phyloP scores from a whole-genome alignment of 2,797 vertebrate genomes.

The Nannoperca australis region DNA sequence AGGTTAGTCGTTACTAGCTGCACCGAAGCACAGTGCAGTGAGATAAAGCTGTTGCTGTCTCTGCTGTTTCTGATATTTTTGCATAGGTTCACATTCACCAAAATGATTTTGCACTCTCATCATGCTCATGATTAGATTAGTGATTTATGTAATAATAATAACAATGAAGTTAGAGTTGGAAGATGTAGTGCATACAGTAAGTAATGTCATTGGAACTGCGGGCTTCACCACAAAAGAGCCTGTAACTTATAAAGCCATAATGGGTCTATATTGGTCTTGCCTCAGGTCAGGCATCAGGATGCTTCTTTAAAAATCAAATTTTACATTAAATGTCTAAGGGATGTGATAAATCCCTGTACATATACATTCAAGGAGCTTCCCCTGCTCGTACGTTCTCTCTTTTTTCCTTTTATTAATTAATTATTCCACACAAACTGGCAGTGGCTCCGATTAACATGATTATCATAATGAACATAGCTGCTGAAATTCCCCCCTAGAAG shows the following conservation, averaged over 20 bases:
- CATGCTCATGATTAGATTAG: slow-evolving; percentile 21
- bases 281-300: slow-evolving; percentile 3
- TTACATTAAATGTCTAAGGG: slow-evolving; percentile 46
- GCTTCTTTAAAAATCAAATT: slow-evolving; percentile 41
- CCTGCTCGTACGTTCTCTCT: slow-evolving; percentile 50
- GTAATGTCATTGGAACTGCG: slow-evolving; percentile 19
- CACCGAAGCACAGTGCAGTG: not conserved
- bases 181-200: slow-evolving; percentile 12
- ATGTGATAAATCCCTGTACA: slow-evolving; percentile 39
- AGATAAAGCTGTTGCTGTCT: slow-evolving; percentile 12
- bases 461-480: slow-evolving; percentile 76
- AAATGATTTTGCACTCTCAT: slow-evolving; percentile 19
- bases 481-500: slow-evolving; percentile 67
- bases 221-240: slow-evolving; percentile 28
- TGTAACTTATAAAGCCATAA: slow-evolving; percentile 16
- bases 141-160: slow-evolving; percentile 22
- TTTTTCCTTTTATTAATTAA: slow-evolving; percentile 66
- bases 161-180: slow-evolving; percentile 6
- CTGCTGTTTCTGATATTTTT: slow-evolving; percentile 30
- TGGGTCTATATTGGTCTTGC: slow-evolving; percentile 5
- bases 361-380: slow-evolving; percentile 49
- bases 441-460: slow-evolving; percentile 74
- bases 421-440: slow-evolving; percentile 67
- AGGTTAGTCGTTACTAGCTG: not conserved
- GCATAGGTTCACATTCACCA: slow-evolving; percentile 15